phyloP scores from a whole-genome alignment of 2,113 vertebrate species.

The Eulacestoma nigropectus region DNA sequence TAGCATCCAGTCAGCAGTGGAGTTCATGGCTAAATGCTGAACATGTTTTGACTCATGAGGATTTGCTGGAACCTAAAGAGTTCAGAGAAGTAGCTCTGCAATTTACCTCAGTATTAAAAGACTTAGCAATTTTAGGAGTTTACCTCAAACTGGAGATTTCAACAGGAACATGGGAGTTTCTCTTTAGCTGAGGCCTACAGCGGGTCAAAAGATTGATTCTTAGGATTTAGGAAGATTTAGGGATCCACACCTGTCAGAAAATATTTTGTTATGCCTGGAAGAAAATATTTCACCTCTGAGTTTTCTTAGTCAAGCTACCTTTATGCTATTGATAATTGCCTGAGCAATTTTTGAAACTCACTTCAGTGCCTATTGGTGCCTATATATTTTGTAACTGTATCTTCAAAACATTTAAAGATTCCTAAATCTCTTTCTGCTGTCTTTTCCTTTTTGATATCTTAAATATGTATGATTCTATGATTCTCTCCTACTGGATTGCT shows the following conservation, averaged over 20 bases:
- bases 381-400: background rate
- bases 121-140: background rate
- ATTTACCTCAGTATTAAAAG: background rate
- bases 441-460: background rate
- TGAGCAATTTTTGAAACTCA: background rate
- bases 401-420: background rate
- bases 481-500: background rate
- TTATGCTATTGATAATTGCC: background rate
- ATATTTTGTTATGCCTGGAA: background rate
- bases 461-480: background rate
- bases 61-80: background rate
- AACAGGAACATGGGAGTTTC: background rate
- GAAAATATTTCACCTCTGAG: background rate
- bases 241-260: background rate
- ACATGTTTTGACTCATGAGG: background rate
- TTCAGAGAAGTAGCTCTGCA: background rate
- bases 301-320: background rate
- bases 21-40: background rate
- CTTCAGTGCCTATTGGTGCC: background rate
- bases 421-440: background rate
- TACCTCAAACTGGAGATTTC: background rate
- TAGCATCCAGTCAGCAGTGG: background rate
- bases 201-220: background rate
- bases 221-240: background rate
- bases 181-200: background rate